phyloP scores from a whole-genome alignment of 2,113 vertebrate species.

The Pyxicephalus adspersus region DNA sequence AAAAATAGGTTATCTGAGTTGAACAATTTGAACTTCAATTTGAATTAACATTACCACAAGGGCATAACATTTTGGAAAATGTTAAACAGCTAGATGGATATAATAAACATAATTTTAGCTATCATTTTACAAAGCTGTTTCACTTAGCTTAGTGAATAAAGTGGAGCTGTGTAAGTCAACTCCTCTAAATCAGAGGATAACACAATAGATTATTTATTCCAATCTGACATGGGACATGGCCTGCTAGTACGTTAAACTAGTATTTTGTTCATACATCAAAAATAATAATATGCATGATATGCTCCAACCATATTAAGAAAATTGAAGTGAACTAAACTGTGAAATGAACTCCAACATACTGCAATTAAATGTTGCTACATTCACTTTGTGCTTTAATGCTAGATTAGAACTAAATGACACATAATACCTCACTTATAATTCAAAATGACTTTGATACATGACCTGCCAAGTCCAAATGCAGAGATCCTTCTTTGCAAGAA shows the following conservation, averaged over 20 bases:
- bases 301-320: background rate
- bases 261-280: background rate
- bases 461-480: background rate
- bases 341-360: conserved; percentile 8
- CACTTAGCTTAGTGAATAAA: too few species aligned
- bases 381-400: background rate
- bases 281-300: background rate
- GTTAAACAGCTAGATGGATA: too few species aligned
- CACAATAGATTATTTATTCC: too few species aligned
- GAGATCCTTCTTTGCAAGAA: background rate
- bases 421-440: background rate
- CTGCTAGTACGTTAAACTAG: conserved; percentile 1
- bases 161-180: too few species aligned
- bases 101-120: too few species aligned
- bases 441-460: background rate
- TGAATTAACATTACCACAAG: too few species aligned
- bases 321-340: background rate
- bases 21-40: too few species aligned
- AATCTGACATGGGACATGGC: too few species aligned
- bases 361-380: background rate
- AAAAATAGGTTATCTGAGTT: too few species aligned
- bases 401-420: background rate
- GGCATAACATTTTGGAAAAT: too few species aligned
- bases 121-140: too few species aligned
- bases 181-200: too few species aligned